A percentile compares a stretch with the other conserved stretches of the same genome.
Evolutionary conservation across 2,797 vertebrate genomes (phyloP).

Genomic region (Hozukius guyotensis): DNA sequence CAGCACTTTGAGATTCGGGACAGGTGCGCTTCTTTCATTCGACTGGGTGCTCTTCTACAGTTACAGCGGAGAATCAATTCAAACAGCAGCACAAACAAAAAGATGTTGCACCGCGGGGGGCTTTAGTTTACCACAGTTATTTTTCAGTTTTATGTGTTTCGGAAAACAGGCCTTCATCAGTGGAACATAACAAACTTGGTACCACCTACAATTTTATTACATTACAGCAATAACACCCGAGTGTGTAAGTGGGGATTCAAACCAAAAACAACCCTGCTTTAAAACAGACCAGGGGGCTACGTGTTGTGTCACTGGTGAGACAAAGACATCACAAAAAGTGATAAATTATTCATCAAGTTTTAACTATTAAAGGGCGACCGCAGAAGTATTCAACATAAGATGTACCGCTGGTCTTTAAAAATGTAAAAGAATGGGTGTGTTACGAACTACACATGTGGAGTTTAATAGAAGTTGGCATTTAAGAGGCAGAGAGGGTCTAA

Average conservation of each 20-base stretch:
- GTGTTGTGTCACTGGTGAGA: neutral
- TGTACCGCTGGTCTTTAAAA: neutral
- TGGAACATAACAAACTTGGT: neutral
- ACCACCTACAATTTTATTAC: neutral
- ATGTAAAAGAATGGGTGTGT: neutral
- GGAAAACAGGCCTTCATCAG: slow-evolving; percentile 7
- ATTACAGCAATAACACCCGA: neutral
- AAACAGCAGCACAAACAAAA: slow-evolving; percentile 29
- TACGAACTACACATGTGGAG: neutral
- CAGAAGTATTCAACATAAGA: neutral
- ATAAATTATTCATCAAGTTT: neutral
- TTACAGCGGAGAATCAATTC: slow-evolving; percentile 23
- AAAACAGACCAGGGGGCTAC: neutral
- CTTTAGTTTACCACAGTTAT: slow-evolving; percentile 17
- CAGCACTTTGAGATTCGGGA: slow-evolving; percentile 24
- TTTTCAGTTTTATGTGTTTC: neutral
- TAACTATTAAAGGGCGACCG: neutral
- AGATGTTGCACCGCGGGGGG: slow-evolving; percentile 11
- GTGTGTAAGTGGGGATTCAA: neutral
- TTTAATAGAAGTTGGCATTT: neutral
- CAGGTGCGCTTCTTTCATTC: slow-evolving; percentile 29
- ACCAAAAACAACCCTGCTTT: neutral
- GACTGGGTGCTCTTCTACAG: neutral
- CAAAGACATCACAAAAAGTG: neutral
- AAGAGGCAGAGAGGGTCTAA: no score